These are phyloP conservation scores for Temnothorax nylanderi DNA, from an alignment of 1,140 invertebrate species.

Conservation along the genomic window DNA sequence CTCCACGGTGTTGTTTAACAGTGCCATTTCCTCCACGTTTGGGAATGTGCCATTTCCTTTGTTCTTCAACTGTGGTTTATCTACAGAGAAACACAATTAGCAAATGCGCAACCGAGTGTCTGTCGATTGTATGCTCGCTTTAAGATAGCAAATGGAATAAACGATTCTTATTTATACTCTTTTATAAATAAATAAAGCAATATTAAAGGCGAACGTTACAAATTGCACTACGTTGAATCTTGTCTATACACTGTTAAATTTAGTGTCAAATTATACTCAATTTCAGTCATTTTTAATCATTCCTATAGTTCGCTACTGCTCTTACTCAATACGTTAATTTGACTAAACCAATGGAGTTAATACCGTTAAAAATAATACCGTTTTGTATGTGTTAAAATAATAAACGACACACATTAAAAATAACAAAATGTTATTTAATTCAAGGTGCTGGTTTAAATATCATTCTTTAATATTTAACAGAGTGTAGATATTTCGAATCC, in stretches of 20 bases:
- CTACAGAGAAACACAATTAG: constrained; percentile 83
- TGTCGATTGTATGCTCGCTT: not conserved
- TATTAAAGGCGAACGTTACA: not conserved
- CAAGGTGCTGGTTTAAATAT: no score
- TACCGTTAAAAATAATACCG: no score
- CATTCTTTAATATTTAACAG: no score
- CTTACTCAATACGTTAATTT: no score
- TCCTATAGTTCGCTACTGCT: no score
- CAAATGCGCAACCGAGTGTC: not conserved
- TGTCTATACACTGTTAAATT: no score
- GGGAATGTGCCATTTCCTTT: constrained; percentile 88
- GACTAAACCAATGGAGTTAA: no score
- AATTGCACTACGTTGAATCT: not conserved
- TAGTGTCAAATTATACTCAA: no score
- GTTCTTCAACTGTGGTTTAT: constrained; percentile 91
- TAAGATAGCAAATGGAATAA: not conserved
- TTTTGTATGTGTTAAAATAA: no score
- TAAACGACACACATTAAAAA: no score
- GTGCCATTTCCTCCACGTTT: constrained; percentile 77
- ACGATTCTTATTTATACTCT: not conserved
- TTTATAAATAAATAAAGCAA: not conserved
- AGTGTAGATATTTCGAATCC: not conserved
- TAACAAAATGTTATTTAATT: no score
- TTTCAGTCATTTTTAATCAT: no score
- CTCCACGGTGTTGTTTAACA: constrained; percentile 88